Base-by-base conservation (phyloP, 2,797 vertebrate genomes). In the Odontamblyopus lacepedii region DNA sequence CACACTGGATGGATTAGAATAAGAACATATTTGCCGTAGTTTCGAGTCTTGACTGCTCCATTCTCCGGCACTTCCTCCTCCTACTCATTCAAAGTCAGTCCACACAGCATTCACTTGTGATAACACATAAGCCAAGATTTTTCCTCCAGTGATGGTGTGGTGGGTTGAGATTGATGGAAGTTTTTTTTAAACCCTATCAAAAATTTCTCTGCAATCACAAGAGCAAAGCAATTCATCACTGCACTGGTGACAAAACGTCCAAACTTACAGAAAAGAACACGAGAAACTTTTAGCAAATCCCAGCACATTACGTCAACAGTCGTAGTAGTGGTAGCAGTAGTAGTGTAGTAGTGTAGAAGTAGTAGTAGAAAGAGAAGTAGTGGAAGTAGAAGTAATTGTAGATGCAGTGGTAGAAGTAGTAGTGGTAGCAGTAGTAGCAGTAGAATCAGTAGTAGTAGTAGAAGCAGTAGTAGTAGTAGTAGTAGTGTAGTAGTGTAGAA, bases 201-300 rank as follows among this genome's bases (percentile, higher is more conserved):
- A 83, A 35, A 66, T 66, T 64, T 73, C 38, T 68, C 67, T 44
- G 62, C 78, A 74, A 74, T 73, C 44, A 59, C 26, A 65, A 72
- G 60, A 78, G 67, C 71, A 64, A 71, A 56, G 63, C 11, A 62
- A 80, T 79, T 82, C 77, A 82, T 80, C 80, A 75, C 83, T 9
- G 67, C 61, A 78, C 68, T 73, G 68, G 67, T 68, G 75, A 75
- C 69, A 77, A 84, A 83, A 83, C 69, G 55, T 86, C 79, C 76
- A 72, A 88, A 88, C 81, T 76, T 80, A 78, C 67, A 70, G 77
- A 63, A 55, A 60, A 68, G 65, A 78, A 81, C 82, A 73, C 87
- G 85, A 89, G 70, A 83, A 87, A 89, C 81, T 38, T 62, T n/a
- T n/a, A 19, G 30, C 30, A 62, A 62, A 35, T 62, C 30, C 6